Conservation (phyloP, 2,888 invertebrate species). For the Rambutsinella grinnellia region DNA sequence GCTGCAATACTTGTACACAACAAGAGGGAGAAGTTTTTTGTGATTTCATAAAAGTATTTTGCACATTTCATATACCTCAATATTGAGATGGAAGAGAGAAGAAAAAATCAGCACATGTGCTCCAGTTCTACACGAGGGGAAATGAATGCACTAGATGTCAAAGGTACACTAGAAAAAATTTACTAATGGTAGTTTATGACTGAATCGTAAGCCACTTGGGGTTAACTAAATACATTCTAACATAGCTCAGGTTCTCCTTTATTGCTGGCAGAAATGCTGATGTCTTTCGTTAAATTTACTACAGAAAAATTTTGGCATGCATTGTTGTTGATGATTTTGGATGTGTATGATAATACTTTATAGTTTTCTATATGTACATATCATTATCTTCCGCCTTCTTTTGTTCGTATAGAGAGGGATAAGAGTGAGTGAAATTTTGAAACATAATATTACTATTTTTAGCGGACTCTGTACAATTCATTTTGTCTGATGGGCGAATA, state of each 20-base stretch:
- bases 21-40: too few relatives aligned
- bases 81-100: too few relatives aligned
- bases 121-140: background rate
- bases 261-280: too few relatives aligned
- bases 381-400: too few relatives aligned
- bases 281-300: too few relatives aligned
- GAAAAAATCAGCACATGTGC: conserved; percentile 18
- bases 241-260: background rate
- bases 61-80: background rate
- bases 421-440: too few relatives aligned
- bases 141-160: conserved; percentile 9
- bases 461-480: conserved; percentile 44
- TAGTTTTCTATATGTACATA: too few relatives aligned
- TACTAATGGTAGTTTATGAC: conserved; percentile 26
- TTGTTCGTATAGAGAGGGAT: too few relatives aligned
- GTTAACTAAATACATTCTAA: background rate
- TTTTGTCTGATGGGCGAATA: conserved; percentile 16
- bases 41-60: too few relatives aligned
- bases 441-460: conserved; percentile 35
- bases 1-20: too few relatives aligned
- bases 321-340: too few relatives aligned
- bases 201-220: background rate
- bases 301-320: conserved; percentile 24
- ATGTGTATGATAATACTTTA: too few relatives aligned
- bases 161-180: conserved; percentile 24